phyloP scores from a whole-genome alignment of 1,140 invertebrate genomes.

The Drosophila subpulchrella region DNA sequence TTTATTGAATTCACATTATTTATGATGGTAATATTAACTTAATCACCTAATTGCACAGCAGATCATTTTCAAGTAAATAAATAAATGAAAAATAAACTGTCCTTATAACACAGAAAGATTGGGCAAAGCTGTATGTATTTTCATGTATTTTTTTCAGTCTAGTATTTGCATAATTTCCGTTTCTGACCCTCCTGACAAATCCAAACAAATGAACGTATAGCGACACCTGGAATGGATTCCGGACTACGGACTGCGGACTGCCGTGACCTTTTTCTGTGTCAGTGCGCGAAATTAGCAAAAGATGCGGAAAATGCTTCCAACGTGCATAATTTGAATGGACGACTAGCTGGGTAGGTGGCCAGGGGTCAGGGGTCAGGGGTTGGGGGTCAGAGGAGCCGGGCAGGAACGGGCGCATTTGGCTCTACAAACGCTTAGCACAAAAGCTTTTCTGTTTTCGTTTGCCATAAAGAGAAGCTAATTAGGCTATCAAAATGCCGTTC shows the following conservation, averaged over 20 bases:
- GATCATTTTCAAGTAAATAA: too few species aligned
- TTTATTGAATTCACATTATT: too few species aligned
- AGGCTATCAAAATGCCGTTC: conserved; percentile 79
- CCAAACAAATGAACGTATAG: conserved; percentile 40
- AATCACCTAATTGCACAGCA: too few species aligned
- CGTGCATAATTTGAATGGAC: conserved; percentile 73
- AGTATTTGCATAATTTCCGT: conserved; percentile 45
- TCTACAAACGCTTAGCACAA: conserved; percentile 76
- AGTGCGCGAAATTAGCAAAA: conserved; percentile 69
- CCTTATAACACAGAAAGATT: too few species aligned
- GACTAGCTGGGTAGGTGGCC: conserved; percentile 8
- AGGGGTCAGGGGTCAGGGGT: neutral
- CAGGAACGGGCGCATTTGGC: conserved; percentile 51
- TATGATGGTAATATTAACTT: too few species aligned
- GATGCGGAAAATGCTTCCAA: conserved; percentile 72
- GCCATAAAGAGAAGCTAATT: conserved; percentile 78
- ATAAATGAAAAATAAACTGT: too few species aligned
- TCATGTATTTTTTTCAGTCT: conserved; percentile 26
- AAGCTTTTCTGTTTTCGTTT: conserved; percentile 65
- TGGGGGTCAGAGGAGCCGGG: neutral
- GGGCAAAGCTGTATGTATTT: neutral
- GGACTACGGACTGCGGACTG: conserved; percentile 18
- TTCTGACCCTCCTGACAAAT: conserved; percentile 23
- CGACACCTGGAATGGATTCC: conserved; percentile 48
- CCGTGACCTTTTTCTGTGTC: conserved; percentile 76